Conservation (phyloP, 2,888 invertebrate species). For the Hypomecis punctinalis region DNA sequence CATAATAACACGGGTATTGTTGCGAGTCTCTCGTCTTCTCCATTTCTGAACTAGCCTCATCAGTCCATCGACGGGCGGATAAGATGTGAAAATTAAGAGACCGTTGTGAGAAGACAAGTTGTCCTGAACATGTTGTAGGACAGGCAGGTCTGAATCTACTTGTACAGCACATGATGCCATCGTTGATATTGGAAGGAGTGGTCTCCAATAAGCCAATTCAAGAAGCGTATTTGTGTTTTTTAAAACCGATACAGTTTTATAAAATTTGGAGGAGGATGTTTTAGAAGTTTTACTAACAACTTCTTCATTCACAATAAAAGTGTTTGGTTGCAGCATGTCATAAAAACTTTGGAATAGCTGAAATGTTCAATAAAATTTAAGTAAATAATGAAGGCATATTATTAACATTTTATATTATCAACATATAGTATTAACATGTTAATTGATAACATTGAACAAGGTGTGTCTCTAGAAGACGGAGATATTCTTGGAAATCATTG, state of each 20-base stretch:
- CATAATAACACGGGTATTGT: constrained; percentile 44
- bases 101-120: constrained; percentile 38
- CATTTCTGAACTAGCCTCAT: constrained; percentile 46
- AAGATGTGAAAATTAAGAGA: constrained; percentile 45
- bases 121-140: constrained; percentile 39
- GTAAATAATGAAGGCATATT: too few species aligned
- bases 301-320: constrained; percentile 17
- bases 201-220: constrained; percentile 12
- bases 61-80: constrained; percentile 46
- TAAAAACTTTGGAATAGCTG: not conserved
- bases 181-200: not conserved
- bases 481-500: too few species aligned
- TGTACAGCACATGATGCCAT: constrained; percentile 1
- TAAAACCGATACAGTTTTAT: constrained; percentile 1
- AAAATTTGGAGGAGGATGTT: not conserved
- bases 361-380: too few species aligned
- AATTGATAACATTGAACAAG: too few species aligned
- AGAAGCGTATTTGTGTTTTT: constrained; percentile 2
- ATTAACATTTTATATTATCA: too few species aligned
- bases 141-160: constrained; percentile 37
- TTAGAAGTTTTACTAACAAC: constrained; percentile 2
- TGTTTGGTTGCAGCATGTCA: not conserved
- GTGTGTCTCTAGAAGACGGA: too few species aligned
- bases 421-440: too few species aligned
- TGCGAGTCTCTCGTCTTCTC: constrained; percentile 44